These are phyloP conservation scores for Nannoperca obscura DNA, from an alignment of 2,797 vertebrate species.

Conservation along the genomic window DNA sequence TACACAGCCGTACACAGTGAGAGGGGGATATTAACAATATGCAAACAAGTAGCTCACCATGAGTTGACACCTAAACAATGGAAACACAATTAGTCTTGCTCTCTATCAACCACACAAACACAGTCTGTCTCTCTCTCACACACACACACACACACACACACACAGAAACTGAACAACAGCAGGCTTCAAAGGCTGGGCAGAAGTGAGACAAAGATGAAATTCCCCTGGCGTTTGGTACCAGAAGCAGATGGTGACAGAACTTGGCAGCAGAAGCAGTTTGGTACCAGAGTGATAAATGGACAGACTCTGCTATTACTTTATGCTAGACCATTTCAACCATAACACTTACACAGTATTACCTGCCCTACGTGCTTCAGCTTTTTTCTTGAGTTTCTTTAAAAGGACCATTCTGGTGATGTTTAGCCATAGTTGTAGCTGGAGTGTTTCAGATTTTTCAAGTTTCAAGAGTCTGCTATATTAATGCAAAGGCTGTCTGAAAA, in stretches of 20 bases:
- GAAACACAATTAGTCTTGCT: conserved; percentile 65
- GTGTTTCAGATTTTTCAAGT: neutral
- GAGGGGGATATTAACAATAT: conserved; percentile 78
- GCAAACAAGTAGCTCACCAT: conserved; percentile 70
- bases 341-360: conserved; percentile 50
- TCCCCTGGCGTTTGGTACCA: conserved; percentile 51
- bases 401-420: neutral
- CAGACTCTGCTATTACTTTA: conserved; percentile 57
- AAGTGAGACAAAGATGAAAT: conserved; percentile 62
- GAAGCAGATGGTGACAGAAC: conserved; percentile 62
- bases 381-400: conserved; percentile 30
- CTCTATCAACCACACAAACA: conserved; percentile 51
- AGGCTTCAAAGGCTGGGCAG: conserved; percentile 42
- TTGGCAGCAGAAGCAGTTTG: conserved; percentile 52
- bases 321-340: conserved; percentile 53
- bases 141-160: conserved; percentile 38
- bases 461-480: neutral
- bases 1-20: conserved; percentile 47
- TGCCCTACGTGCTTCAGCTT: conserved; percentile 16
- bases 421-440: neutral
- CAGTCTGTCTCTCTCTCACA: conserved; percentile 55
- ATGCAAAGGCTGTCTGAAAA: neutral
- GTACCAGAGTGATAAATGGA: conserved; percentile 59
- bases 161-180: conserved; percentile 47
- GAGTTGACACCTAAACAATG: conserved; percentile 70